A percentile compares a stretch with the other conserved stretches of the same genome.
phyloP scores from a whole-genome alignment of 2,888 invertebrate genomes.

The Neocrepidodera transversa region DNA sequence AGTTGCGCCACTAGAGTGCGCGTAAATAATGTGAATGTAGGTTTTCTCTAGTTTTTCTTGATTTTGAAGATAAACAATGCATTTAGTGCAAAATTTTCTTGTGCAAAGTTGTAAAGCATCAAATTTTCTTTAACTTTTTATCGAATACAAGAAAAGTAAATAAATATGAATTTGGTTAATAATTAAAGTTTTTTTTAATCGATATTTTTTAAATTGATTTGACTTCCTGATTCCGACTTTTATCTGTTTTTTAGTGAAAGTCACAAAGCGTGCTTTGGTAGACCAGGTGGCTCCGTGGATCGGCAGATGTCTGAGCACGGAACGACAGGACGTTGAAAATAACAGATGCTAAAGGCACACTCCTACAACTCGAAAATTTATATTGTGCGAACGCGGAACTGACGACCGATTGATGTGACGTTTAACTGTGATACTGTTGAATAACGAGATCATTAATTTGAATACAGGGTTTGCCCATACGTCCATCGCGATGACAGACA shows the following conservation, averaged over 20 bases:
- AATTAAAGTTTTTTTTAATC: too few relatives aligned
- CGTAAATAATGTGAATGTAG: too few relatives aligned
- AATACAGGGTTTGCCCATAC: conserved; percentile 11
- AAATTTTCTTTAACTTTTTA: too few relatives aligned
- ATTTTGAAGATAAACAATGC: too few relatives aligned
- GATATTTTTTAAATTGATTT: too few relatives aligned
- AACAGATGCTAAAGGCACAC: conserved; percentile 34
- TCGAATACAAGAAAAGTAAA: too few relatives aligned
- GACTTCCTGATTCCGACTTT: too few relatives aligned
- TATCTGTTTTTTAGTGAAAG: neutral
- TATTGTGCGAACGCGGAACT: conserved; percentile 30
- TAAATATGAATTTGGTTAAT: too few relatives aligned
- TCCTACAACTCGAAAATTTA: conserved; percentile 27
- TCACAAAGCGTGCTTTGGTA: neutral
- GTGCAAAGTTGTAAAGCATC: too few relatives aligned
- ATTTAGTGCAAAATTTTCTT: too few relatives aligned
- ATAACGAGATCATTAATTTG: conserved; percentile 29
- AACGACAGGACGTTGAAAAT: conserved; percentile 23
- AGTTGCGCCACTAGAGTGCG: too few relatives aligned
- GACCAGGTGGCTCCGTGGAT: conserved; percentile 22
- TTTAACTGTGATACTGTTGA: conserved; percentile 27
- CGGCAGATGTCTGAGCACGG: conserved; percentile 31
- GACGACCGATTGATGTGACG: conserved; percentile 32
- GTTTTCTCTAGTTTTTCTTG: too few relatives aligned
- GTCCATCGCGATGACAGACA: neutral